These are phyloP conservation scores for Austrofundulus limnaeus DNA, from an alignment of 2,113 vertebrate species.

Conservation along the genomic window DNA sequence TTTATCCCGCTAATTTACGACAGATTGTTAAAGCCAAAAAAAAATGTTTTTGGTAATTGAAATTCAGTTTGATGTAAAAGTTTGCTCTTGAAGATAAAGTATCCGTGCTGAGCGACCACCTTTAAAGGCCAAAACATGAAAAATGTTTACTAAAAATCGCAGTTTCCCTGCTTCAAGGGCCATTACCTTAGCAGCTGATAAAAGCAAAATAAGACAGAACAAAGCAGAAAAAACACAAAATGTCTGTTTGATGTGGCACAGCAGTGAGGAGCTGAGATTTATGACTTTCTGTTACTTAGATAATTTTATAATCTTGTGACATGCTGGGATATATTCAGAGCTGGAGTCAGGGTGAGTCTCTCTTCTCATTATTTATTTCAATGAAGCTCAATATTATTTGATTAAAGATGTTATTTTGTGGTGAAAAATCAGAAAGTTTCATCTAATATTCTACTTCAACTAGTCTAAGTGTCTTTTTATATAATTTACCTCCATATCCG, in stretches of 20 bases:
- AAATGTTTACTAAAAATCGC: background rate
- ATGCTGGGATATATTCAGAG: slow-evolving; percentile 12
- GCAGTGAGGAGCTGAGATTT: background rate
- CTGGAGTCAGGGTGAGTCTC: slow-evolving; percentile 1
- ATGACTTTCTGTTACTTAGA: slow-evolving; percentile 7
- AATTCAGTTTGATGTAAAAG: background rate
- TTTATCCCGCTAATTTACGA: background rate
- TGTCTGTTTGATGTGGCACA: background rate
- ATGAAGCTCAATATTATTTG: slow-evolving; percentile 22
- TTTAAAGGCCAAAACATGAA: background rate
- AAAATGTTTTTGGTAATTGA: background rate
- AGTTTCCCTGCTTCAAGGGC: background rate
- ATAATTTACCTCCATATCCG: slow-evolving; percentile 15
- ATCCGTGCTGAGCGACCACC: background rate
- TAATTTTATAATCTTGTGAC: slow-evolving; percentile 2
- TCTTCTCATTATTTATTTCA: slow-evolving; percentile 11
- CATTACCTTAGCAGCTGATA: background rate
- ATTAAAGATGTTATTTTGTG: slow-evolving; percentile 15
- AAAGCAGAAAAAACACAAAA: background rate
- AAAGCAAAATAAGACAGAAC: background rate
- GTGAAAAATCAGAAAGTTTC: slow-evolving; percentile 6
- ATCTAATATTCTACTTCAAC: background rate
- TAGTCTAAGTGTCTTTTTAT: background rate
- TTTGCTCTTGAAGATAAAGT: background rate
- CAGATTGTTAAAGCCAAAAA: background rate